Conservation (phyloP, 2,888 invertebrate genomes). For the Lithophane semibrunnea region DNA sequence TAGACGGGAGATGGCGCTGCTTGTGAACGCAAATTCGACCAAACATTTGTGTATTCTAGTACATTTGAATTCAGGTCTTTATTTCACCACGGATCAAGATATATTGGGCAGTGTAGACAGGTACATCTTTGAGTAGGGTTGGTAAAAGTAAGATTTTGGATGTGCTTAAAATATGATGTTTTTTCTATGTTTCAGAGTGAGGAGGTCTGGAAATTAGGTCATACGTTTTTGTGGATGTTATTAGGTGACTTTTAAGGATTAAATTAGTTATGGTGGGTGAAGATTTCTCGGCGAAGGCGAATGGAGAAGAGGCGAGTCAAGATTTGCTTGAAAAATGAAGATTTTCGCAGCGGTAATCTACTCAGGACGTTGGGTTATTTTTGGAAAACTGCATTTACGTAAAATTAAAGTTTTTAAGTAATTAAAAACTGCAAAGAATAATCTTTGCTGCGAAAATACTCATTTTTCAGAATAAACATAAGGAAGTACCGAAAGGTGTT, state of each 20-base stretch:
- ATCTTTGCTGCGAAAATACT: neutral
- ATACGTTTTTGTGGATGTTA: conserved; percentile 33
- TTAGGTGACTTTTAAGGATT: conserved; percentile 14
- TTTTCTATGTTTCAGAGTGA: conserved; percentile 21
- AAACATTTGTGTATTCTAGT: neutral
- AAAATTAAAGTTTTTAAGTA: neutral
- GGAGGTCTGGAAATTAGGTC: conserved; percentile 41
- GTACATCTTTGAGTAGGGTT: conserved; percentile 49
- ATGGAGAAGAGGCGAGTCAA: too few species aligned
- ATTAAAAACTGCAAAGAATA: too few species aligned
- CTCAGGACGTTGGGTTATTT: too few species aligned
- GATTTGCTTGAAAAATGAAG: too few species aligned
- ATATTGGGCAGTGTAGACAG: conserved; percentile 11
- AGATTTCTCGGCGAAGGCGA: neutral
- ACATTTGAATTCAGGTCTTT: conserved; percentile 8
- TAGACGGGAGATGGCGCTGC: neutral
- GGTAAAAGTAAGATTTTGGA: conserved; percentile 11
- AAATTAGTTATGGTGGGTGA: neutral
- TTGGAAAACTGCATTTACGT: too few species aligned
- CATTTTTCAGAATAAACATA: neutral
- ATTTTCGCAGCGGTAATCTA: neutral
- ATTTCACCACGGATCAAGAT: conserved; percentile 8
- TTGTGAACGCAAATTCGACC: neutral
- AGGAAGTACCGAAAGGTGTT: neutral
- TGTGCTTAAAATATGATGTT: conserved; percentile 28